Evolutionary conservation across 1,140 invertebrate genomes (phyloP).

Genomic region (Agraylea sexmaculata): DNA sequence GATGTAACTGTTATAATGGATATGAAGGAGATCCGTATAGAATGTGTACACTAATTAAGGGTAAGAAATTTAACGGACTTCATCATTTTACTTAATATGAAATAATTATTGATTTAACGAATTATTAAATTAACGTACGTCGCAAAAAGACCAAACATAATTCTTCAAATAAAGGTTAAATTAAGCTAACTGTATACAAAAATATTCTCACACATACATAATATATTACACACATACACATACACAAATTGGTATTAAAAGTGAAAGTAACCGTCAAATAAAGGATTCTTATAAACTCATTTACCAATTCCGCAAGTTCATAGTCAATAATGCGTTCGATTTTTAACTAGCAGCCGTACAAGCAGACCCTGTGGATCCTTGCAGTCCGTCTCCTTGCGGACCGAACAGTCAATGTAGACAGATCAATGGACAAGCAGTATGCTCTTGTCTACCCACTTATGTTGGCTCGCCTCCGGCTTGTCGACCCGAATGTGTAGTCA

Average conservation of each 20-base stretch:
- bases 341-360: conserved; percentile 12
- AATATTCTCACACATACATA: too few species aligned
- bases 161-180: too few species aligned
- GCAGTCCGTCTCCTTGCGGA: conserved; percentile 37
- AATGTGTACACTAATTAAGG: conserved; percentile 24
- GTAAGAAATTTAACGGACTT: conserved; percentile 17
- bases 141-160: too few species aligned
- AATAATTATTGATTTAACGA: conserved; percentile 27
- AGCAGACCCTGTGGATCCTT: conserved; percentile 16
- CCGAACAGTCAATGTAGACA: conserved; percentile 31
- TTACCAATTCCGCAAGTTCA: too few species aligned
- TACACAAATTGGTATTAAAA: too few species aligned
- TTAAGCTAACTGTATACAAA: too few species aligned
- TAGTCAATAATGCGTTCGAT: too few species aligned
- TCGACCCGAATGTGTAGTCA: conserved; percentile 49
- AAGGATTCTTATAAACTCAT: too few species aligned
- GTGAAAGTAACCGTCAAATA: too few species aligned
- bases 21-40: conserved; percentile 69
- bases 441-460: conserved; percentile 39
- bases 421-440: conserved; percentile 28
- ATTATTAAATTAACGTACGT: too few species aligned
- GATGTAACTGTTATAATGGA: conserved; percentile 53
- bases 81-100: conserved; percentile 3
- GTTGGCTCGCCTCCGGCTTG: conserved; percentile 41
- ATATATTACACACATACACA: too few species aligned